Percentiles rank a stretch among this genome's conserved stretches.
phyloP scores from a whole-genome alignment of 2,113 vertebrate genomes.

The Gambusia holbrooki region DNA sequence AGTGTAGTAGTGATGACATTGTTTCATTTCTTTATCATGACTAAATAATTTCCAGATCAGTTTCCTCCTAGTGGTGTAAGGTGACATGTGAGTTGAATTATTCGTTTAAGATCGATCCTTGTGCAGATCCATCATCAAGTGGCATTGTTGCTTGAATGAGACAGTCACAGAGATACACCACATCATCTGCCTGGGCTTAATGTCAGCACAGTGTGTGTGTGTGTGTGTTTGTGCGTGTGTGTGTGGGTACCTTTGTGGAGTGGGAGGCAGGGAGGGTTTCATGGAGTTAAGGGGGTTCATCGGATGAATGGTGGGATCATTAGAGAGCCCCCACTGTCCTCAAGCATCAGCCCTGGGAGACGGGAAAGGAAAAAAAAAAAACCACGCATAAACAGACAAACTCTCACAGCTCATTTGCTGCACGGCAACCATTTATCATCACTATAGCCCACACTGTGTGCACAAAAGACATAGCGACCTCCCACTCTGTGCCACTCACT shows the following conservation, averaged over 20 bases:
- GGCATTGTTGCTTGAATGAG: neutral
- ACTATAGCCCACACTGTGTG: constrained; percentile 38
- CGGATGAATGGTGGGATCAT: constrained; percentile 80
- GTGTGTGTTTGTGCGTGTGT: constrained; percentile 60
- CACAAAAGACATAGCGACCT: constrained; percentile 57
- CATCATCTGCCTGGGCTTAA: constrained; percentile 25
- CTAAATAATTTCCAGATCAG: neutral
- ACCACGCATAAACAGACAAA: constrained; percentile 27
- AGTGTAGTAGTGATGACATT: too few species aligned
- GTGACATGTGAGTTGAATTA: neutral
- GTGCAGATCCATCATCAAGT: neutral
- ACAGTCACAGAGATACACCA: neutral
- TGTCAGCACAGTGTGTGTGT: constrained; percentile 24
- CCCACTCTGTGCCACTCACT: constrained; percentile 57
- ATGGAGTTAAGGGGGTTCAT: constrained; percentile 96
- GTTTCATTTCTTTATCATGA: neutral
- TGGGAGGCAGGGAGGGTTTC: constrained; percentile 91
- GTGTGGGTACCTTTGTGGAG: constrained; percentile 87
- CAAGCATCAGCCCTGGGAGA: constrained; percentile 68
- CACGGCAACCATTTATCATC: constrained; percentile 63
- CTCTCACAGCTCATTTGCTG: constrained; percentile 49
- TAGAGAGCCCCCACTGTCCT: constrained; percentile 70
- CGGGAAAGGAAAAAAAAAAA: neutral
- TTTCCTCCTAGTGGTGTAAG: neutral
- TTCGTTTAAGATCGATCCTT: neutral